These are phyloP conservation scores for Hydropotes inermis DNA, from an alignment of 2,113 vertebrate genomes.

Conservation along the genomic window DNA sequence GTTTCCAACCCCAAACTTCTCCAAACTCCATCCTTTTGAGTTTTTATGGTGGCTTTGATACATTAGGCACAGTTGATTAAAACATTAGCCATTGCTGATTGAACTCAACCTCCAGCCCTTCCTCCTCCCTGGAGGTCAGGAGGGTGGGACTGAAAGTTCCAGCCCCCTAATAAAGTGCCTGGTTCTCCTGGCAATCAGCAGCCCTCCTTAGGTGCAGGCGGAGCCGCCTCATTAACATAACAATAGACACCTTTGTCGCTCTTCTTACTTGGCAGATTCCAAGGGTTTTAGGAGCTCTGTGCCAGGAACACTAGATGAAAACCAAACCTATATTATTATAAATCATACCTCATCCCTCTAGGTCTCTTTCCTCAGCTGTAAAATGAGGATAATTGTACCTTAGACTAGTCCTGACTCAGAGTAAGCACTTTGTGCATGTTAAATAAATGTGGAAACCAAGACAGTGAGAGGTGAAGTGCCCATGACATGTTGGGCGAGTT, in stretches of 20 bases:
- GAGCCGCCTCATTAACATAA: not conserved
- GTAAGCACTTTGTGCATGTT: not conserved
- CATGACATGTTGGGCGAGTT: fast-evolving
- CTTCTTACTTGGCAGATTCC: not conserved
- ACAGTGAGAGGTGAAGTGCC: not conserved
- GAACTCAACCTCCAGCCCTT: not conserved
- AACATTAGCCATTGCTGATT: not conserved
- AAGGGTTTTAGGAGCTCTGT: not conserved
- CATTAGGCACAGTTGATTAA: not conserved
- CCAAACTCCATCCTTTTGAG: not conserved
- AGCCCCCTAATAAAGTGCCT: not conserved
- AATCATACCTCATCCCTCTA: not conserved
- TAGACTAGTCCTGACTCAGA: not conserved
- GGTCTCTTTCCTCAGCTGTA: not conserved
- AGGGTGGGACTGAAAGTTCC: not conserved
- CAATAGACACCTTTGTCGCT: not conserved
- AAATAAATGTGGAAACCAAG: not conserved
- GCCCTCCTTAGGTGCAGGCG: not conserved
- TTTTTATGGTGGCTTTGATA: not conserved
- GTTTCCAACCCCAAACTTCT: not conserved
- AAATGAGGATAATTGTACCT: not conserved
- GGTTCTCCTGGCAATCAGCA: not conserved
- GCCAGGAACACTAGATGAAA: not conserved
- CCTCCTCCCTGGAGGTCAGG: not conserved
- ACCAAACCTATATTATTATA: not conserved